Base-by-base conservation (phyloP, 2,797 vertebrate genomes). In the Oreortyx pictus region DNA sequence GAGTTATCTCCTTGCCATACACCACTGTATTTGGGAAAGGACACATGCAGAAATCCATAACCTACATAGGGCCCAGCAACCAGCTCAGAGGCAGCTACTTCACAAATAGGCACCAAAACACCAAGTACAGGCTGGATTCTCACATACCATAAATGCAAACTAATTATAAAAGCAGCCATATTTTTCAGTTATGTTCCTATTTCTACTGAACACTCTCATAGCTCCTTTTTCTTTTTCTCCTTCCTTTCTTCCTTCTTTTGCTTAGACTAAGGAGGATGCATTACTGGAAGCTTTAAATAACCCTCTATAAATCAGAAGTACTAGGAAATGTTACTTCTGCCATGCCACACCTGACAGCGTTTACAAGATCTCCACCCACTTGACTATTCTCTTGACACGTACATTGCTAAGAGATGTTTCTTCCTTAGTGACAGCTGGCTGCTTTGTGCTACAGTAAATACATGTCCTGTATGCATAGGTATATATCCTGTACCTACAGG, bases 191-290 rank as follows among this genome's bases (percentile, higher is more conserved):
- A 46, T 27, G 14, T 73, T 73, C 17, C 20, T 43, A 47, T 8
- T 20, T 31, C 23, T 44, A 82, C 2, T 43, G 8, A 86, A 52
- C 0, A 1, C 2, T 5, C 35, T 74, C 15, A 33, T 54, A 20
- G 14, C 11, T 13, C 7, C 2, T 2, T 15, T 23, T 22, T 1
- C 5, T 14, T 33, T 33, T 33, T 12, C 0, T 1, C 22, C 18
- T 56, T 56, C 52, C 17, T 56, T 56, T n/a, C 31, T 3, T n/a
- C 57, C 9, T 29, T 50, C 12, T 68, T 66, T 65, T 61, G 13
- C 31, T 47, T 81, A 60, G 25, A 64, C 16, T 62, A 47, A 61
- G 22, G 11, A 56, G 5, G 13, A 41, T 6, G 31, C 19, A n/a
- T 43, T 93, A 35, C 37, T 78, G 44, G 24, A 74, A 80, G 41